Conservation (phyloP, 2,113 vertebrate species). For the Accipiter virgatus region DNA sequence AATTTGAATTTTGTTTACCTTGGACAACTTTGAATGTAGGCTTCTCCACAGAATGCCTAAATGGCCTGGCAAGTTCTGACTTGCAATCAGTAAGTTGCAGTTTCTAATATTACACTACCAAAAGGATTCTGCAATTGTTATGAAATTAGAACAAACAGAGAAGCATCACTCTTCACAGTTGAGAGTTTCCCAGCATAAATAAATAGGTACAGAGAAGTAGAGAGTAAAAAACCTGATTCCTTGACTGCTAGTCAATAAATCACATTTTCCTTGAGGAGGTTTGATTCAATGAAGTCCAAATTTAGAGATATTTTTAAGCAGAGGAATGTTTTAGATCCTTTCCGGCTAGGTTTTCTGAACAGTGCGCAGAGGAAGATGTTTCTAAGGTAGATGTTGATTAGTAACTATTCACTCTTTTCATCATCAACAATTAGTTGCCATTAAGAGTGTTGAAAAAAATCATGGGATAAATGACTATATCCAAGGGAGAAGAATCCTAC, state of each 20-base stretch:
- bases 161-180: background rate
- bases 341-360: background rate
- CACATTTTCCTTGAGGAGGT: background rate
- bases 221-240: background rate
- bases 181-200: background rate
- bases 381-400: background rate
- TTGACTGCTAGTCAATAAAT: background rate
- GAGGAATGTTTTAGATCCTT: background rate
- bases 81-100: background rate
- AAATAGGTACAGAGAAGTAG: background rate
- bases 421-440: background rate
- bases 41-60: background rate
- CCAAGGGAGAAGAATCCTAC: background rate
- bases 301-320: background rate
- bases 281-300: background rate
- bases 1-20: background rate
- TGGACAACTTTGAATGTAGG: background rate
- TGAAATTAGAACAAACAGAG: background rate
- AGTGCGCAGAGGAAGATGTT: background rate
- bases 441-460: background rate
- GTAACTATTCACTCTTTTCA: background rate
- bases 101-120: background rate
- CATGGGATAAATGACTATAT: background rate
- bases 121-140: slow-evolving; percentile 8
- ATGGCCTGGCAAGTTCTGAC: background rate